Conservation (phyloP, 1,140 invertebrate species). For the Ylistrum balloti region DNA sequence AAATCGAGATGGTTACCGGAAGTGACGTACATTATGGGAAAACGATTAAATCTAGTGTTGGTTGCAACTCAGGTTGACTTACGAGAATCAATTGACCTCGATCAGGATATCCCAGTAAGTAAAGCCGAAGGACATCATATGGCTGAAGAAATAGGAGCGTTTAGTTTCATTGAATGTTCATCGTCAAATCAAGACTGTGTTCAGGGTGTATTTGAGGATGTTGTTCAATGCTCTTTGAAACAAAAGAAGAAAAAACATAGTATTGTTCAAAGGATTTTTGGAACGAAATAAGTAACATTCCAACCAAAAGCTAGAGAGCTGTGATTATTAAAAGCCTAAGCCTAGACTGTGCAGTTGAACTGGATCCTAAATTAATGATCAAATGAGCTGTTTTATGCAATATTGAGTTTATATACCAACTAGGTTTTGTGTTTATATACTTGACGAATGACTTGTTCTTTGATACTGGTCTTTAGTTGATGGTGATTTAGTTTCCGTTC, state of each 20-base stretch:
- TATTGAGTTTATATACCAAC: no score
- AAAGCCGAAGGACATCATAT: constrained; percentile 55
- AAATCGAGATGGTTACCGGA: constrained; percentile 55
- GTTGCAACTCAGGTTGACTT: constrained; percentile 55
- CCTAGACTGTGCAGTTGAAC: no score
- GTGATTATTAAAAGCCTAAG: neutral
- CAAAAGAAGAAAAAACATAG: constrained; percentile 14
- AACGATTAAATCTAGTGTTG: constrained; percentile 49
- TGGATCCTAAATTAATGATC: no score
- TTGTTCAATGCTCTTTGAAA: constrained; percentile 6
- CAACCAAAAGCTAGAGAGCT: neutral
- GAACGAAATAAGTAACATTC: neutral
- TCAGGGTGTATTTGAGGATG: neutral
- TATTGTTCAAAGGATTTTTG: constrained; percentile 23
- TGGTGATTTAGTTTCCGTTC: neutral
- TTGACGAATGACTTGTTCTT: neutral
- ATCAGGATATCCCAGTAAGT: constrained; percentile 48
- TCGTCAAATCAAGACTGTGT: neutral
- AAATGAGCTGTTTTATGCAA: no score
- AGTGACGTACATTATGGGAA: constrained; percentile 46
- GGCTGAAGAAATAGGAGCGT: constrained; percentile 48
- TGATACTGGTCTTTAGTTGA: no score
- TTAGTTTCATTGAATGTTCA: constrained; percentile 54
- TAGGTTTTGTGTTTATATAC: neutral
- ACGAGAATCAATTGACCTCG: constrained; percentile 38